Percentiles rank a stretch among this genome's conserved stretches.
phyloP scores from a whole-genome alignment of 2,113 vertebrate species.

The Phalacrocorax aristotelis region DNA sequence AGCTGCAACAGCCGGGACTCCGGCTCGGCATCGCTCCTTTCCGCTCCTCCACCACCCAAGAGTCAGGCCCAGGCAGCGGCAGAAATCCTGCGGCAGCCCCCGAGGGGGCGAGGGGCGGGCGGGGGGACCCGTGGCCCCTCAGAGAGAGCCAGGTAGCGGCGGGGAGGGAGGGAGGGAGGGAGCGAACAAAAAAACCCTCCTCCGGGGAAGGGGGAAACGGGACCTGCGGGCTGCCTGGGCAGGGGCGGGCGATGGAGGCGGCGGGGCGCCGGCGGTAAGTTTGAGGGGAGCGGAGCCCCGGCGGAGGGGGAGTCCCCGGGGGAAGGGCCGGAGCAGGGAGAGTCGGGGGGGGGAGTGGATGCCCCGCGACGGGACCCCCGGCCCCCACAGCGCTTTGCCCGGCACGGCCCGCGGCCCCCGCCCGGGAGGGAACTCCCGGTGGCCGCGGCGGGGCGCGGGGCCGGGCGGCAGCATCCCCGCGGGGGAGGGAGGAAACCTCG shows the following conservation, averaged over 20 bases:
- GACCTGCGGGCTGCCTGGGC: neutral
- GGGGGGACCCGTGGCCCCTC: too few species aligned
- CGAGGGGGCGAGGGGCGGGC: neutral
- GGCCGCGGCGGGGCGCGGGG: neutral
- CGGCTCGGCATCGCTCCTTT: conserved; percentile 64
- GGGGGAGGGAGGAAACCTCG: neutral
- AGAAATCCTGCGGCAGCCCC: conserved; percentile 23
- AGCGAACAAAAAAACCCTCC: too few species aligned
- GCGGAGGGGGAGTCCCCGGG: neutral
- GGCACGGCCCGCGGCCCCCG: neutral
- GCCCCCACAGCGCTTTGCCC: neutral
- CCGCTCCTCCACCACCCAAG: conserved; percentile 56
- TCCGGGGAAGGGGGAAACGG: neutral
- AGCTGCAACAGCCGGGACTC: conserved; percentile 46
- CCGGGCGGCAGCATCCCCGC: neutral
- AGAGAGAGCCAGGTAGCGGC: too few species aligned
- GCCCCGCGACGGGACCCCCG: neutral
- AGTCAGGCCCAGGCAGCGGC: conserved; percentile 42
- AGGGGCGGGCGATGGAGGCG: neutral
- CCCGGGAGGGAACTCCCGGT: neutral
- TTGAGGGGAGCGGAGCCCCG: neutral
- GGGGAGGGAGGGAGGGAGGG: too few species aligned
- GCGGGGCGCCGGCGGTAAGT: neutral
- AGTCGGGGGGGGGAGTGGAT: neutral
- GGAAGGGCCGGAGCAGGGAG: neutral